Evolutionary conservation across 2,113 vertebrate species (phyloP).

Genomic region (Pan troglodytes): DNA sequence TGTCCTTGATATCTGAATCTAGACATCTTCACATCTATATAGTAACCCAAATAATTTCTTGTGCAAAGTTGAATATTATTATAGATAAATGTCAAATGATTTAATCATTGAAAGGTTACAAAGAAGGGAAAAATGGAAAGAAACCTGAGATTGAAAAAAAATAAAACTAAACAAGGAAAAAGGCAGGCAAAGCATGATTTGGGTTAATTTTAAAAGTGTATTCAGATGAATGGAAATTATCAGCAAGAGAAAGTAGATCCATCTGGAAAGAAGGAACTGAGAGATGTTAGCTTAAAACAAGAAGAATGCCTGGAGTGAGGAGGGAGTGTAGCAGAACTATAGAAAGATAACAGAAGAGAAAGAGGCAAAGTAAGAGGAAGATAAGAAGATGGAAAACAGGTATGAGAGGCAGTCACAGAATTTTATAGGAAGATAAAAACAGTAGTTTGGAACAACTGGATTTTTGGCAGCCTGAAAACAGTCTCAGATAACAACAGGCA

Average conservation of each 20-base stretch:
- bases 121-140: neutral
- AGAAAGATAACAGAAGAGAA: neutral
- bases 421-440: constrained; percentile 45
- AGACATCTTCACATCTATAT: neutral
- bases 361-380: neutral
- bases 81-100: neutral
- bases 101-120: neutral
- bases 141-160: neutral
- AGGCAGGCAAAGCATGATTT: neutral
- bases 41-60: neutral
- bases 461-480: constrained; percentile 19
- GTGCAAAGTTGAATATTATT: neutral
- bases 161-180: neutral
- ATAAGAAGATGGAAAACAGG: neutral
- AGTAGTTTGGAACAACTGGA: neutral
- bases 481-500: neutral
- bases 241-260: constrained; percentile 47
- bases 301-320: neutral
- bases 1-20: neutral
- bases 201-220: constrained; percentile 55
- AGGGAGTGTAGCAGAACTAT: constrained; percentile 1
- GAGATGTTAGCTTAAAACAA: constrained; percentile 11
- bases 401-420: neutral
- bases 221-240: constrained; percentile 60
- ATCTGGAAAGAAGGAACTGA: constrained; percentile 57